phyloP scores from a whole-genome alignment of 1,140 invertebrate genomes.

The Anastrepha obliqua region DNA sequence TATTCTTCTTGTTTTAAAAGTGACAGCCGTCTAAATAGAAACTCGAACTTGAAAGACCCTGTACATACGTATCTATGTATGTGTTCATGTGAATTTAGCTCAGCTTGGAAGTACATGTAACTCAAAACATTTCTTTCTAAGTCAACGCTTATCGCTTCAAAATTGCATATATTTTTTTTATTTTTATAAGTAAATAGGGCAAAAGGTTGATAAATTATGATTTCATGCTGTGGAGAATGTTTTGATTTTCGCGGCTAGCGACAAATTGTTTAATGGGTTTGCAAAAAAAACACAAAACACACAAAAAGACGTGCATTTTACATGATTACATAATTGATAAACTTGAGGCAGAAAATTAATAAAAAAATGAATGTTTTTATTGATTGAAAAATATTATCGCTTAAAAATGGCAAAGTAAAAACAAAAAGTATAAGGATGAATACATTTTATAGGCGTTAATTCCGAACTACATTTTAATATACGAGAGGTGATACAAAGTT shows the following conservation, averaged over 20 bases:
- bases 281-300: background rate
- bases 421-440: too few relatives aligned
- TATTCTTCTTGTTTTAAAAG: too few relatives aligned
- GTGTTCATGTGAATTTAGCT: background rate
- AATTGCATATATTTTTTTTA: background rate
- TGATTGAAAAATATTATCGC: too few relatives aligned
- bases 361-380: too few relatives aligned
- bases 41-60: too few relatives aligned
- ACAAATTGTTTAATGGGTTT: constrained; percentile 18
- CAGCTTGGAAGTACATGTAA: background rate
- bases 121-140: background rate
- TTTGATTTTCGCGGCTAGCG: constrained; percentile 33
- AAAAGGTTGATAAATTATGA: constrained; percentile 49
- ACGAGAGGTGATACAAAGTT: too few relatives aligned
- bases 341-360: too few relatives aligned
- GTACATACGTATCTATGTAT: background rate
- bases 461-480: too few relatives aligned
- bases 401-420: too few relatives aligned
- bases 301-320: background rate
- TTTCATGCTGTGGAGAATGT: constrained; percentile 10
- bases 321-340: constrained; percentile 42
- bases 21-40: too few relatives aligned
- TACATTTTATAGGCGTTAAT: too few relatives aligned
- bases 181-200: background rate
- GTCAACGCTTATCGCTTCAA: background rate